These are phyloP conservation scores for Drosophila pruinosa DNA, from an alignment of 1,140 invertebrate species.

Conservation along the genomic window DNA sequence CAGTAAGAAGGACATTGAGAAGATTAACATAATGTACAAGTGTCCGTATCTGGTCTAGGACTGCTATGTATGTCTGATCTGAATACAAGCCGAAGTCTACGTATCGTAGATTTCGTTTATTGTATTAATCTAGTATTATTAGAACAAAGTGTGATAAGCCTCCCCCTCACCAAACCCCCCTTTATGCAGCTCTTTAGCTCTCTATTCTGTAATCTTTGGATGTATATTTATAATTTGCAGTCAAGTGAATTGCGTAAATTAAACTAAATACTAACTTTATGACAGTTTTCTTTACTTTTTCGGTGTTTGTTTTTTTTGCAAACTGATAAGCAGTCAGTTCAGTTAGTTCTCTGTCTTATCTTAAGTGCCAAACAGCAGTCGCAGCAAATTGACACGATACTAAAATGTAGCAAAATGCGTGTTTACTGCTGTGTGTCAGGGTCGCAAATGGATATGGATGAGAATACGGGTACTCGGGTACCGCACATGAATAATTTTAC, in stretches of 20 bases:
- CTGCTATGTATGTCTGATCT: too few species aligned
- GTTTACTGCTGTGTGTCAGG: constrained; percentile 27
- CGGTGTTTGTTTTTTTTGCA: constrained; percentile 7
- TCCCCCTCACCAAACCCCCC: background rate
- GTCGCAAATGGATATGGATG: constrained; percentile 11
- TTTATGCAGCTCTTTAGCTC: background rate
- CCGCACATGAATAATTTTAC: constrained; percentile 38
- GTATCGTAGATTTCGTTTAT: background rate
- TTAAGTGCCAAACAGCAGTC: constrained; percentile 18
- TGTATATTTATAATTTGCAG: constrained; percentile 23
- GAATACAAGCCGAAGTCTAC: background rate
- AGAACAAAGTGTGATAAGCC: constrained; percentile 32
- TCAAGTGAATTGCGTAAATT: constrained; percentile 27
- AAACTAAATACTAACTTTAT: constrained; percentile 15
- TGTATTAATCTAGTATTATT: constrained; percentile 23
- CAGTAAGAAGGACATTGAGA: constrained; percentile 85
- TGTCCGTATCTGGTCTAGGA: constrained; percentile 65
- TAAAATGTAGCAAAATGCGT: constrained; percentile 27
- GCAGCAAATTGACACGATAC: background rate
- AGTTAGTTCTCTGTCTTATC: constrained; percentile 38
- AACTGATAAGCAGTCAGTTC: constrained; percentile 33
- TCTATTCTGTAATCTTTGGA: constrained; percentile 9
- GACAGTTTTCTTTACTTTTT: background rate
- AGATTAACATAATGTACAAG: constrained; percentile 80
- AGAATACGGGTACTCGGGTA: background rate